Conservation (phyloP, 37 sponge, comb jelly and placozoan genomes). For the Axinella damicornis region DNA sequence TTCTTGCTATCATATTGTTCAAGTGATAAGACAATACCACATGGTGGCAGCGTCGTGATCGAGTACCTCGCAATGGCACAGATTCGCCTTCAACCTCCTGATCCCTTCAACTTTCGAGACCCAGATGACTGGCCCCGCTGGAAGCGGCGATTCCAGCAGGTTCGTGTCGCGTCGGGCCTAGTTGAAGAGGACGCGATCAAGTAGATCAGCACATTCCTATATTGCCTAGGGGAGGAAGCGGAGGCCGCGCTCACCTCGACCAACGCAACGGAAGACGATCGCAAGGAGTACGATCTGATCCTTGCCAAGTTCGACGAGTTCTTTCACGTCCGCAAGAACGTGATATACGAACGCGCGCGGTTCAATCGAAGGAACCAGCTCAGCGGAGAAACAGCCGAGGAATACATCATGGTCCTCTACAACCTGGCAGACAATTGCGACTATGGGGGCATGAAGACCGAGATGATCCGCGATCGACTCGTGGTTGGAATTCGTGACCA, state of each 20-base stretch:
- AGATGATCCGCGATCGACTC: conserved; percentile 40
- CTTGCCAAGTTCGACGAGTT: conserved; percentile 8
- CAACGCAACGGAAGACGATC: conserved; percentile 9
- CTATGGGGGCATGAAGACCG: conserved; percentile 3
- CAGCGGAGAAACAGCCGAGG: conserved; percentile 4
- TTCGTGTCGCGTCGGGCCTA: conserved; percentile 3
- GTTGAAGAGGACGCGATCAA: background rate
- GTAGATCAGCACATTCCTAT: conserved; percentile 10
- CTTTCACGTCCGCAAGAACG: conserved; percentile 17
- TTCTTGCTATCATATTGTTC: no score
- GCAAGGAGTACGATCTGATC: conserved; percentile 5
- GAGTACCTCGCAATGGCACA: no score
- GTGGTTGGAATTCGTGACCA: conserved; percentile 26
- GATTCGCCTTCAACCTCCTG: conserved; percentile 7
- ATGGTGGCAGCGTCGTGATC: no score
- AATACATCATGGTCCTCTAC: conserved; percentile 4
- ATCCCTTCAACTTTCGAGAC: background rate
- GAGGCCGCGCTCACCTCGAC: conserved; percentile 10
- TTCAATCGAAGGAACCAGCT: conserved; percentile 10
- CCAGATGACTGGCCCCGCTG: conserved; percentile 16
- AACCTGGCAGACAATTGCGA: conserved; percentile 7
- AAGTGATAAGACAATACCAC: no score
- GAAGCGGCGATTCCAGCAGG: conserved; percentile 10
- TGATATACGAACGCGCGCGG: conserved; percentile 18
- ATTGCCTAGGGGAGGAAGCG: conserved; percentile 30